phyloP scores from a whole-genome alignment of 2,797 vertebrate genomes.

The Betta splendens region DNA sequence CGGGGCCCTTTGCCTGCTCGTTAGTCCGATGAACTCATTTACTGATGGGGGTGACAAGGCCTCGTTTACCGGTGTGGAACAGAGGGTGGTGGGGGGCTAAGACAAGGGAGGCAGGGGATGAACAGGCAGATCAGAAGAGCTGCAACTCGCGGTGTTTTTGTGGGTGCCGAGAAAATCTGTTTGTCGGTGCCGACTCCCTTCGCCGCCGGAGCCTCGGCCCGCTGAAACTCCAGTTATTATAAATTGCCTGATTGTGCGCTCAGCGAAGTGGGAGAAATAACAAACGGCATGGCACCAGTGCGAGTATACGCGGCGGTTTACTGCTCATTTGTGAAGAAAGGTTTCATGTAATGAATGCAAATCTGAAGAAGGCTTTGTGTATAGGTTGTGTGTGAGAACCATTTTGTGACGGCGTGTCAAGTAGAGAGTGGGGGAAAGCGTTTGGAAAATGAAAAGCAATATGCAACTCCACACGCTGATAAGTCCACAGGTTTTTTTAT shows the following conservation, averaged over 20 bases:
- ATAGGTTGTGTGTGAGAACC: constrained; percentile 18
- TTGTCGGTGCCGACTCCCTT: constrained; percentile 43
- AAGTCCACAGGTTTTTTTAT: constrained; percentile 56
- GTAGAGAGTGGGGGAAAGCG: constrained; percentile 5
- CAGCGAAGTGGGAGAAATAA: constrained; percentile 33
- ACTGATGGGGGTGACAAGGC: constrained; percentile 85
- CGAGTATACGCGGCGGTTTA: not conserved
- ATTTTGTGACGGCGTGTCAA: constrained; percentile 10
- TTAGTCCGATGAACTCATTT: constrained; percentile 94
- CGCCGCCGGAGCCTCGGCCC: constrained; percentile 16
- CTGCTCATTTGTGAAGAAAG: not conserved
- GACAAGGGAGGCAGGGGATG: constrained; percentile 7
- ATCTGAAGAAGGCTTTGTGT: not conserved
- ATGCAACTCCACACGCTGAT: constrained; percentile 55
- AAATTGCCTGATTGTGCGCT: constrained; percentile 46
- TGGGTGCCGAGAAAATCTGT: constrained; percentile 37
- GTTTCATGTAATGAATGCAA: constrained; percentile 2
- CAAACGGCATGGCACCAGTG: constrained; percentile 8
- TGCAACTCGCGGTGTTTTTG: constrained; percentile 13
- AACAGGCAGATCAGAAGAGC: constrained; percentile 12
- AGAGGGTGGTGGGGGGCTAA: constrained; percentile 16
- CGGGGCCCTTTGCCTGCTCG: constrained; percentile 84
- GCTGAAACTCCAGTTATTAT: constrained; percentile 31
- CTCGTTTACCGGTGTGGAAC: constrained; percentile 73
- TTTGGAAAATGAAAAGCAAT: constrained; percentile 56